A percentile compares a stretch with the other conserved stretches of the same genome.
Evolutionary conservation across 1,140 invertebrate genomes (phyloP).

Genomic region (Proctacanthus coquilletti): DNA sequence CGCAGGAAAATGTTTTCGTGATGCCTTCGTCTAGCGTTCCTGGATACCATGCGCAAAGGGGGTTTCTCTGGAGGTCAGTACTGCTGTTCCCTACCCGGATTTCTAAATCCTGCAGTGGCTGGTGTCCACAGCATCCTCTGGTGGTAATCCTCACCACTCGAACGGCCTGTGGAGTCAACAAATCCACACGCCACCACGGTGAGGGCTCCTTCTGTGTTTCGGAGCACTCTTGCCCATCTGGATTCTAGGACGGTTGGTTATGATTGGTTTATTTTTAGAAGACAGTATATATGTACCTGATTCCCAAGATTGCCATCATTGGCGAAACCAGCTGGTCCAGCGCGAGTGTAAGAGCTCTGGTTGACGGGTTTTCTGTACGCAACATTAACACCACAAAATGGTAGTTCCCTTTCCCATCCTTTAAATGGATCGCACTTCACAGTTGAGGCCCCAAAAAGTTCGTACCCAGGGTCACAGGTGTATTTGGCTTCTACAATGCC

Average conservation of each 20-base stretch:
- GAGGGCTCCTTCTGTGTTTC: constrained; percentile 76
- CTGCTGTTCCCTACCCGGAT: constrained; percentile 84
- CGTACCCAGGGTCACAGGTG: constrained; percentile 70
- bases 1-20: constrained; percentile 80
- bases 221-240: constrained; percentile 72
- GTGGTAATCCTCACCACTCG: constrained; percentile 73
- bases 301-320: constrained; percentile 63
- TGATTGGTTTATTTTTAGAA: neutral
- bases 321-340: constrained; percentile 62
- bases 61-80: constrained; percentile 67
- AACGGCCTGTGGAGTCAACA: constrained; percentile 66
- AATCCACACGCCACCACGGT: constrained; percentile 83
- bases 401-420: constrained; percentile 61
- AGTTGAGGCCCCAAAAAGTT: constrained; percentile 43
- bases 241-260: constrained; percentile 57
- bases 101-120: constrained; percentile 80
- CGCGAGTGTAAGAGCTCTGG: constrained; percentile 72
- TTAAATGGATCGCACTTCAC: constrained; percentile 49
- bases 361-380: constrained; percentile 75
- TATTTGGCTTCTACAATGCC: constrained; percentile 47
- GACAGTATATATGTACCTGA: constrained; percentile 18
- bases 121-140: constrained; percentile 71
- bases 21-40: constrained; percentile 80
- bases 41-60: constrained; percentile 83
- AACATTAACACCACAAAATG: constrained; percentile 81